Conservation (phyloP, 1,140 invertebrate genomes). For the Hylyphantes graminicola region DNA sequence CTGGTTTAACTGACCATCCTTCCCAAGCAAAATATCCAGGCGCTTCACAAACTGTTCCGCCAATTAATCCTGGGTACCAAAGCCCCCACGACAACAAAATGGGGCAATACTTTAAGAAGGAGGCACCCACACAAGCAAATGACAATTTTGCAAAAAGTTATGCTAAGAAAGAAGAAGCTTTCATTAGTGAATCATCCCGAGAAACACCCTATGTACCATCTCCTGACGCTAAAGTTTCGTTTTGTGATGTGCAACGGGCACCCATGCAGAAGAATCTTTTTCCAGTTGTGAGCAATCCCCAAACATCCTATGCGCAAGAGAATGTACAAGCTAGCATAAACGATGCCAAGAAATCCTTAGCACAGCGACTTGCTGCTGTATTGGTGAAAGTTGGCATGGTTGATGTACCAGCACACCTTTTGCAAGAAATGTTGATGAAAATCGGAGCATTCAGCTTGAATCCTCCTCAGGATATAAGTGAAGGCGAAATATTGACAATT, state of each 20-base stretch:
- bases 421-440: conserved; percentile 55
- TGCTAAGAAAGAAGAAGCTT: too few relatives aligned
- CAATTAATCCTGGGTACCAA: too few relatives aligned
- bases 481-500: conserved; percentile 32
- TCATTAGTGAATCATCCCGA: too few relatives aligned
- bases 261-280: conserved; percentile 24
- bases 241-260: conserved; percentile 14
- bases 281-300: conserved; percentile 30
- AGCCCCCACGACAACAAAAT: too few relatives aligned
- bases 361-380: conserved; percentile 48
- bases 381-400: conserved; percentile 48
- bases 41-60: too few relatives aligned
- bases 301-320: background rate
- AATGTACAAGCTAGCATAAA: background rate
- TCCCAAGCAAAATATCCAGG: too few relatives aligned
- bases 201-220: conserved; percentile 7
- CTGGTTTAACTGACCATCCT: too few relatives aligned
- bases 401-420: conserved; percentile 49
- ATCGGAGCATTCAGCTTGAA: conserved; percentile 48
- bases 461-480: conserved; percentile 49
- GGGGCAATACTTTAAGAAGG: too few relatives aligned
- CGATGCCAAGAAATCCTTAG: conserved; percentile 37
- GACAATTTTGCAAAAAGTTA: too few relatives aligned
- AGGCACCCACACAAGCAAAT: too few relatives aligned
- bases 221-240: conserved; percentile 37